These are phyloP conservation scores for Fukomys damarensis DNA, from an alignment of 2,113 vertebrate species.

Conservation along the genomic window DNA sequence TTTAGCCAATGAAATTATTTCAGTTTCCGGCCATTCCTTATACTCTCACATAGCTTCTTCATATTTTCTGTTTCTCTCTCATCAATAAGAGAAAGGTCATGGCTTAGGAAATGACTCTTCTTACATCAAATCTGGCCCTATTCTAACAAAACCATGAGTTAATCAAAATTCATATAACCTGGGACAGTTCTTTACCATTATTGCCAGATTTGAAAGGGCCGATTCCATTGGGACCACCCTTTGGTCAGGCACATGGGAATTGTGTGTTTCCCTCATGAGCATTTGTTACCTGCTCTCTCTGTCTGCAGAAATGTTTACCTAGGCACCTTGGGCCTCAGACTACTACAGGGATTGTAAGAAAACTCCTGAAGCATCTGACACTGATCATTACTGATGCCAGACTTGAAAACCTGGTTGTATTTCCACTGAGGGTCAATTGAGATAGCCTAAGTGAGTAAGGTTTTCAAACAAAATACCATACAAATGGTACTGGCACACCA, in stretches of 20 bases:
- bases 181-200: neutral
- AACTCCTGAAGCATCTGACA: neutral
- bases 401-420: neutral
- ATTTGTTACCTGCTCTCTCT: neutral
- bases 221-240: neutral
- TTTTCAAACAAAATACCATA: neutral
- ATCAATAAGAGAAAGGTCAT: neutral
- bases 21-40: neutral
- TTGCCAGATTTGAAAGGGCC: neutral
- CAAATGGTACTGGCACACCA: neutral
- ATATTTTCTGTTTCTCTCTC: neutral
- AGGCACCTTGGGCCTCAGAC: neutral
- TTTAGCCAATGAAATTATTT: neutral
- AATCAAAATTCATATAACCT: neutral
- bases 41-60: neutral
- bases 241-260: neutral
- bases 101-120: neutral
- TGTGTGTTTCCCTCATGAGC: neutral
- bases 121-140: neutral
- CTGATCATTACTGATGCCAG: neutral
- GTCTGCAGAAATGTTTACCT: neutral
- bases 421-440: neutral
- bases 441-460: neutral
- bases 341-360: neutral
- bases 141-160: conserved; percentile 1